Percentiles rank a stretch among this genome's conserved stretches.
Evolutionary conservation across 2,888 invertebrate species (phyloP).

Genomic region (Danaus chrysippus): DNA sequence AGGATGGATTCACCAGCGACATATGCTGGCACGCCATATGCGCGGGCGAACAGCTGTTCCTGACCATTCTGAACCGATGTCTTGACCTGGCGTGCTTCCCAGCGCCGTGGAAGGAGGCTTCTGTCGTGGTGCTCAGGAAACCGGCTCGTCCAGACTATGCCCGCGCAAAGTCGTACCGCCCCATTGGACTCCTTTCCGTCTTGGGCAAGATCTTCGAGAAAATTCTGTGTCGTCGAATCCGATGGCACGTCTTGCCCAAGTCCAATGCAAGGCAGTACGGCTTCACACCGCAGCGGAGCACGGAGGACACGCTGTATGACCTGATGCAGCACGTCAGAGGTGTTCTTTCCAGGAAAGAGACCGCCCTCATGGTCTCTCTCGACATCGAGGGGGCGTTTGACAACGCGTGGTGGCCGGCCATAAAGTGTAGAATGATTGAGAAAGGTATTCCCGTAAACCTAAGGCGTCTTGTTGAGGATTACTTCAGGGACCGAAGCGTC

Average conservation of each 20-base stretch:
- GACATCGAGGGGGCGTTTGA: too few species aligned
- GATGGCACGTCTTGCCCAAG: conserved; percentile 10
- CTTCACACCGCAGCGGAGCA: conserved; percentile 20
- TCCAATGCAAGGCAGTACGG: conserved; percentile 17
- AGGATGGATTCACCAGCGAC: not conserved
- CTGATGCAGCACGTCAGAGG: too few species aligned
- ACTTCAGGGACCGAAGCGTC: too few species aligned
- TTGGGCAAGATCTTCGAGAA: conserved; percentile 16
- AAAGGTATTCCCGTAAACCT: too few species aligned
- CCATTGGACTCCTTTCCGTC: conserved; percentile 6
- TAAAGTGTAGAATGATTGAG: too few species aligned
- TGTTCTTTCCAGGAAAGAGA: too few species aligned
- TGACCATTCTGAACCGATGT: not conserved
- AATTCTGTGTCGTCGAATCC: conserved; percentile 5
- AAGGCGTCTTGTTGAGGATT: too few species aligned
- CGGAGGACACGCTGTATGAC: conserved; percentile 19
- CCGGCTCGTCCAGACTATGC: not conserved
- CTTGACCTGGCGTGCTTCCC: too few species aligned
- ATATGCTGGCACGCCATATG: not conserved
- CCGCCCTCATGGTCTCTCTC: too few species aligned
- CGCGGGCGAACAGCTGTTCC: not conserved
- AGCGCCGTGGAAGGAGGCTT: not conserved
- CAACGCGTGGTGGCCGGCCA: too few species aligned
- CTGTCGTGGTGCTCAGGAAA: not conserved
- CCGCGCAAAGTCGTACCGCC: not conserved